Evolutionary conservation across 1,140 invertebrate species (phyloP).

Genomic region (Andricus grossulariae): DNA sequence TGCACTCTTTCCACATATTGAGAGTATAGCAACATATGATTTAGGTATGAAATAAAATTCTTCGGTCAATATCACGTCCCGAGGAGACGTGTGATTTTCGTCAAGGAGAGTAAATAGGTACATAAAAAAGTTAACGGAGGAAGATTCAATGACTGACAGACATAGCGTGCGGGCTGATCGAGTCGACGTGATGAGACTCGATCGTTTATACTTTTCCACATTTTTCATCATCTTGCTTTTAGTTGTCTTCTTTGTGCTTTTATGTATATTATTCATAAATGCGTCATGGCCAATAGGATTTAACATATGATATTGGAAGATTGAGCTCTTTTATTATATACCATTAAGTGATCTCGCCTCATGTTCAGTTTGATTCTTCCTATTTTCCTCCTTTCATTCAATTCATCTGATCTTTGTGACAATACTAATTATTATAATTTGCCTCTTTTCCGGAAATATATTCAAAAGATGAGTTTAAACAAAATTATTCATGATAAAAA

Average conservation of each 20-base stretch:
- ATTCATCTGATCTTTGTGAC: no score
- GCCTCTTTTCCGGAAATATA: no score
- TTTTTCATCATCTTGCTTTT: constrained; percentile 14
- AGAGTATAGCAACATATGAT: neutral
- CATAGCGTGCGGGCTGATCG: constrained; percentile 17
- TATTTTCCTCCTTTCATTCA: no score
- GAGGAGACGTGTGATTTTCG: constrained; percentile 33
- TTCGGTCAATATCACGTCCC: neutral
- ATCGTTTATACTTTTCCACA: constrained; percentile 1
- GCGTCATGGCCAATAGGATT: no score
- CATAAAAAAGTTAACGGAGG: constrained; percentile 11
- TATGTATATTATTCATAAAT: neutral
- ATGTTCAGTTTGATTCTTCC: no score
- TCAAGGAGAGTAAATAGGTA: constrained; percentile 5
- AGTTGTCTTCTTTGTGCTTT: constrained; percentile 11
- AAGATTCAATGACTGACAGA: constrained; percentile 19
- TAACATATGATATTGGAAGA: no score
- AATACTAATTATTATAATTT: no score
- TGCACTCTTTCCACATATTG: constrained; percentile 44
- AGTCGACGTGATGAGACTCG: constrained; percentile 3
- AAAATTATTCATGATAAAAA: no score
- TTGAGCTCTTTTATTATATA: no score
- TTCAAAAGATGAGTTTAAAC: no score
- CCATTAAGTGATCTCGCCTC: no score
- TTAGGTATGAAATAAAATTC: constrained; percentile 35